Percentiles rank a stretch among this genome's conserved stretches.
Evolutionary conservation across 92 coral and sea anemone species (phyloP).

Genomic region (Diadumene lineata): DNA sequence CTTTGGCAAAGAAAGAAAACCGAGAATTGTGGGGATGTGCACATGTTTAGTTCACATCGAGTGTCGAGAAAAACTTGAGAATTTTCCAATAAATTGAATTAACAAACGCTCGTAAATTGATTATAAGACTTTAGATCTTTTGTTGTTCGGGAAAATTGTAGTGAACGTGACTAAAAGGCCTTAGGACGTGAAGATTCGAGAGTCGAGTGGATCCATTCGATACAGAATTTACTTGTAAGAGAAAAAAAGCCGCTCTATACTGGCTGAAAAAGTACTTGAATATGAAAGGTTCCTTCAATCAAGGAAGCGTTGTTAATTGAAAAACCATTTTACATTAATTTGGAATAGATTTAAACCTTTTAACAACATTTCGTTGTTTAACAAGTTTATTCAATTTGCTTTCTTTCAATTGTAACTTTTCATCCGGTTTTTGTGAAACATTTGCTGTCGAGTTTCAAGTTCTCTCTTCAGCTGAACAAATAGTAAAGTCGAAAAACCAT

Average conservation of each 20-base stretch:
- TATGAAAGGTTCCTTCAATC: not conserved
- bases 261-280: not conserved
- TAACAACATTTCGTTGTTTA: not conserved
- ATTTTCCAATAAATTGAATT: conserved; percentile 71
- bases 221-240: too few species aligned
- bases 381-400: not conserved
- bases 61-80: conserved; percentile 2
- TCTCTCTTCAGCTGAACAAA: conserved; percentile 26
- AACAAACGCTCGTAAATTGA: conserved; percentile 47
- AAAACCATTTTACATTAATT: not conserved
- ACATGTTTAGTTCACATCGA: conserved; percentile 37
- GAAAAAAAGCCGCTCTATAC: not conserved
- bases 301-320: not conserved
- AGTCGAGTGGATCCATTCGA: not conserved
- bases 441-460: conserved; percentile 25
- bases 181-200: not conserved
- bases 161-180: conserved; percentile 5
- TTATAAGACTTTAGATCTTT: conserved; percentile 63
- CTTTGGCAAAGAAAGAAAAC: conserved; percentile 1
- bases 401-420: not conserved
- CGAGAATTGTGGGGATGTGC: not conserved
- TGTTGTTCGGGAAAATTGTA: conserved; percentile 13
- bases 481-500: conserved; percentile 18
- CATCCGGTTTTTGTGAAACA: conserved; percentile 24
- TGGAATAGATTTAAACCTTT: not conserved